phyloP scores from a whole-genome alignment of 2,797 vertebrate species.

The Macropodus opercularis region DNA sequence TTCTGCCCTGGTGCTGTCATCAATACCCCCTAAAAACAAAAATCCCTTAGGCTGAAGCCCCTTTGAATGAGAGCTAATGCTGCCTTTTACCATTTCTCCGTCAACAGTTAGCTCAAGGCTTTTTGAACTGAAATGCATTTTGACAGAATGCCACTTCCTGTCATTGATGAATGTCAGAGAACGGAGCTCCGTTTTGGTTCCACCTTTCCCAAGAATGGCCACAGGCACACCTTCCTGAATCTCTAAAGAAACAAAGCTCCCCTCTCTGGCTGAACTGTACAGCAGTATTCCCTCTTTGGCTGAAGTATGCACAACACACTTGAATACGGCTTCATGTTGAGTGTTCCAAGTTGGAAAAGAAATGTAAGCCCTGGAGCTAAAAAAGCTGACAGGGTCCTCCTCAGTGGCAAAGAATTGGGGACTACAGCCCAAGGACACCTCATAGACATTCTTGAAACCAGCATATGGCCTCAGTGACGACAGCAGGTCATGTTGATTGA shows the following conservation, averaged over 20 bases:
- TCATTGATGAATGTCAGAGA: conserved; percentile 83
- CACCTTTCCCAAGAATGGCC: conserved; percentile 79
- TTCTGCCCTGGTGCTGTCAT: conserved; percentile 81
- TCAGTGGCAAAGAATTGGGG: conserved; percentile 90
- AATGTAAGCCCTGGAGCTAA: conserved; percentile 91
- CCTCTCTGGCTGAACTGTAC: conserved; percentile 84
- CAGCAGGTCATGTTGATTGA: conserved; percentile 87
- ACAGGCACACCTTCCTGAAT: conserved; percentile 86
- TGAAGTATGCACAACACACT: conserved; percentile 85
- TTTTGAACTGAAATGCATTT: conserved; percentile 80
- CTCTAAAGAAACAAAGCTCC: conserved; percentile 88
- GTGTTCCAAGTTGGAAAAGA: conserved; percentile 83
- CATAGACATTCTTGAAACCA: conserved; percentile 86
- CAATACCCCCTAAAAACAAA: conserved; percentile 88
- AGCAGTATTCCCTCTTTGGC: conserved; percentile 85
- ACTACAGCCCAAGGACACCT: conserved; percentile 91
- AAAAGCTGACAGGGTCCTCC: conserved; percentile 90
- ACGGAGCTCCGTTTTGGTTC: conserved; percentile 80
- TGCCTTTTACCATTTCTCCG: conserved; percentile 81
- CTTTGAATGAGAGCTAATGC: conserved; percentile 72
- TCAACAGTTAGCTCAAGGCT: conserved; percentile 85
- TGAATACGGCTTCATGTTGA: conserved; percentile 74
- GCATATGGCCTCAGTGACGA: conserved; percentile 85
- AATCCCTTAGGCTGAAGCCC: conserved; percentile 79
- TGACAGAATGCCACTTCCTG: conserved; percentile 85